A percentile compares a stretch with the other conserved stretches of the same genome.
Evolutionary conservation across 2,888 invertebrate genomes (phyloP).

Genomic region (Agonopterix heracliana): DNA sequence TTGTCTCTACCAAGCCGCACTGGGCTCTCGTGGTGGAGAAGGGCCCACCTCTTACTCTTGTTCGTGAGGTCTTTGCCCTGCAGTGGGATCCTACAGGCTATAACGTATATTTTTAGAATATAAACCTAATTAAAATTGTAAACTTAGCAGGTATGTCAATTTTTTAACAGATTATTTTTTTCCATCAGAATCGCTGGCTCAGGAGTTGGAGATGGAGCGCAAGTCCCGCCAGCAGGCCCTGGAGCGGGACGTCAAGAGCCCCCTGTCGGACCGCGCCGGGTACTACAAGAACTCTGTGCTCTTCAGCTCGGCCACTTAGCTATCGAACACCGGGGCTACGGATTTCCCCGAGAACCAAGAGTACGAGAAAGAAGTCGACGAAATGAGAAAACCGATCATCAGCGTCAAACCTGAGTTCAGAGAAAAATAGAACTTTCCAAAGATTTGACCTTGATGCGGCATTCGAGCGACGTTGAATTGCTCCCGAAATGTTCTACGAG

Average conservation of each 20-base stretch:
- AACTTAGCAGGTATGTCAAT: neutral
- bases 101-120: too few relatives aligned
- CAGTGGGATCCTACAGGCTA: too few relatives aligned
- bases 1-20: too few relatives aligned
- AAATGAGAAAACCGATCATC: conserved; percentile 69
- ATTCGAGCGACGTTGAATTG: too few relatives aligned
- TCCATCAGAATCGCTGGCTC: conserved; percentile 87
- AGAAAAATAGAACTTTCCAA: conserved; percentile 38
- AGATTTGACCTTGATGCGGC: neutral
- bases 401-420: conserved; percentile 74
- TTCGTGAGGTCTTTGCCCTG: too few relatives aligned
- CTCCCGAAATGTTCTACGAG: neutral
- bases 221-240: conserved; percentile 87
- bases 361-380: conserved; percentile 51
- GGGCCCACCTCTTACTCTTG: too few relatives aligned
- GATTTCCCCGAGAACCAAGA: conserved; percentile 57
- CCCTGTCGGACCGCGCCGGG: conserved; percentile 86
- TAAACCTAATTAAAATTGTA: neutral
- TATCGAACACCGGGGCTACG: conserved; percentile 54
- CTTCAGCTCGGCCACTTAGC: conserved; percentile 90
- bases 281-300: conserved; percentile 94
- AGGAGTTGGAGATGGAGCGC: conserved; percentile 91
- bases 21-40: too few relatives aligned
- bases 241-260: conserved; percentile 91
- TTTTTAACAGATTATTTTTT: conserved; percentile 14